Evolutionary conservation across 2,888 invertebrate genomes (phyloP), one percentile per base, ranked within the genome.

Genomic region (Perizoma flavofasciatum): DNA sequence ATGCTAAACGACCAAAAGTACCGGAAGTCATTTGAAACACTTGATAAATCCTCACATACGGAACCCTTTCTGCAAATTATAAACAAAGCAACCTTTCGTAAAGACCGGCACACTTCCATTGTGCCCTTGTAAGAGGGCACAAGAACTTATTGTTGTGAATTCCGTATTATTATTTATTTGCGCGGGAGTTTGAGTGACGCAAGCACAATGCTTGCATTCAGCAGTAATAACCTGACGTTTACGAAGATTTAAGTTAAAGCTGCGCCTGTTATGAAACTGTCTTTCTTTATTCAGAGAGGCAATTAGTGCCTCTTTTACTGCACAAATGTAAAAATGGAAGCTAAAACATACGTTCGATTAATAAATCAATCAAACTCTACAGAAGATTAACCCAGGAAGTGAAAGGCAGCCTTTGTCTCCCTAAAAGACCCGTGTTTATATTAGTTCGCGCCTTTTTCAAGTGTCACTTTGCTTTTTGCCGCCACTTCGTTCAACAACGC

Each of bases 391-490:
- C 72, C 75, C 65, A 71, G 71, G 45, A 58, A 58, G 62, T 45
- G 51, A 49, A 45, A 35, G 6, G 41, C 64, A 61, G 75, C 66
- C 80, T 75, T 82, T 86, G 83, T 83, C 71, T 81, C 80, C 75
- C 79, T 83, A 85, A 81, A 81, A 73, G 62, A 72, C 73, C 75
- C 74, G 73, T 88, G 88, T 89, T 89, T 89, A 88, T 85, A 84
- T 85, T 85, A 82, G 85, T 88, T 91, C 84, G 86, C 88, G 90
- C 89, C 88, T 87, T 89, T 88, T 90, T 89, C 88, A 86, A 92
- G 90, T 90, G 90, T 89, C 91, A 90, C 90, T 91, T 89, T 88
- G 85, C 88, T 86, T 85, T 88, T 86, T 86, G 85, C 86, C 85
- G 87, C 85, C 85, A 81, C 82, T 85, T 80, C 75, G 77, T 75